A percentile compares a stretch with the other conserved stretches of the same genome.
phyloP scores from a whole-genome alignment of 1,140 invertebrate species.

The Trichonephila inaurata region DNA sequence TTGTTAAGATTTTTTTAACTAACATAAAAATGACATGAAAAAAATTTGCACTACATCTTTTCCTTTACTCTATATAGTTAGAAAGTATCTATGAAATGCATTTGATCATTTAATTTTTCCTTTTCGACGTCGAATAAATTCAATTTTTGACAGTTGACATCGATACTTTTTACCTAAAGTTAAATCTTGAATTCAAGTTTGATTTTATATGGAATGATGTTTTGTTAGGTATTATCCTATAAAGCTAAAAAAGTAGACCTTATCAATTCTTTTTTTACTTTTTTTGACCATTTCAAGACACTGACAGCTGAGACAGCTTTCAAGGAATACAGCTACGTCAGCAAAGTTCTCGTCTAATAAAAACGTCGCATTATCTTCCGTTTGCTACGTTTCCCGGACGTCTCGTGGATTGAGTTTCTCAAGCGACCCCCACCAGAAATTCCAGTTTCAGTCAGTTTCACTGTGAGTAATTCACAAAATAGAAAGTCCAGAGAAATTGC shows the following conservation, averaged over 20 bases:
- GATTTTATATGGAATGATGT: slow-evolving; percentile 48
- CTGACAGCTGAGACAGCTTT: slow-evolving; percentile 63
- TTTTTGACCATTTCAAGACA: slow-evolving; percentile 44
- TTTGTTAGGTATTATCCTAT: slow-evolving; percentile 48
- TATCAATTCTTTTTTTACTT: slow-evolving; percentile 40
- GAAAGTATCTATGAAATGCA: background rate
- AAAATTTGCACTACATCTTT: background rate
- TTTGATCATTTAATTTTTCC: background rate
- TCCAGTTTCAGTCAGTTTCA: slow-evolving; percentile 30
- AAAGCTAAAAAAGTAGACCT: slow-evolving; percentile 4
- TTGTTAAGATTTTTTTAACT: too few species aligned
- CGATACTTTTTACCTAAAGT: background rate
- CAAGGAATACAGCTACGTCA: slow-evolving; percentile 57
- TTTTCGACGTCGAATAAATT: background rate
- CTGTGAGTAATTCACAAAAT: slow-evolving; percentile 33
- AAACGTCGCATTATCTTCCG: slow-evolving; percentile 73
- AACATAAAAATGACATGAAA: too few species aligned
- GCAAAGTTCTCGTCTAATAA: slow-evolving; percentile 73
- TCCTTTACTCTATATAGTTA: too few species aligned
- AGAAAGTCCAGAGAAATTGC: slow-evolving; percentile 40
- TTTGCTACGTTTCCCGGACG: slow-evolving; percentile 45
- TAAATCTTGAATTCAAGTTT: slow-evolving; percentile 8
- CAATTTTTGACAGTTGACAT: slow-evolving; percentile 31
- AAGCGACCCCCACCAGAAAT: slow-evolving; percentile 1
- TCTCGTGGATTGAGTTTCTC: slow-evolving; percentile 42